These are phyloP conservation scores for Danio rerio DNA, from an alignment of 2,113 vertebrate genomes.

Conservation along the genomic window DNA sequence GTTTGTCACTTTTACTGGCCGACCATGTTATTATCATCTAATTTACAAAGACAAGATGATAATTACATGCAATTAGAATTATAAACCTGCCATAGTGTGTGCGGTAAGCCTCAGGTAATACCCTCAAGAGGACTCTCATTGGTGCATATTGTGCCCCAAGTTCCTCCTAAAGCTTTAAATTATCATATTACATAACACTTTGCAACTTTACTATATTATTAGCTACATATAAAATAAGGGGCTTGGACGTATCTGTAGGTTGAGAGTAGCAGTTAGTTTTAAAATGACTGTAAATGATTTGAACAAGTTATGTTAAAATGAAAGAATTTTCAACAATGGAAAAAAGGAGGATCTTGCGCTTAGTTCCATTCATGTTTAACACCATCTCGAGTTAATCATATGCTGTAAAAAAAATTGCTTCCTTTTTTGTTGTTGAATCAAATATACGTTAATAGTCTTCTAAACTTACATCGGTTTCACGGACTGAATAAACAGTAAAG, in stretches of 20 bases:
- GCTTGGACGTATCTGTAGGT: neutral
- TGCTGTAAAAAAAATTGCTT: too few species aligned
- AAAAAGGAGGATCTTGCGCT: too few species aligned
- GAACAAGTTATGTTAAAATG: neutral
- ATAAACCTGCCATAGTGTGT: slow-evolving; percentile 50
- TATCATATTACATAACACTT: slow-evolving; percentile 52
- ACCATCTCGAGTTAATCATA: too few species aligned
- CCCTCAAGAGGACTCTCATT: slow-evolving; percentile 34
- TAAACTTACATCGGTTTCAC: too few species aligned
- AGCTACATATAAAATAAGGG: slow-evolving; percentile 31
- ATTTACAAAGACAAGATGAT: slow-evolving; percentile 54
- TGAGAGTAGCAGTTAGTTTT: slow-evolving; percentile 18
- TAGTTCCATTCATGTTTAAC: too few species aligned
- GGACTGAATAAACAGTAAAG: too few species aligned
- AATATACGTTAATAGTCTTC: too few species aligned
- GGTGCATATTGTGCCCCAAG: slow-evolving; percentile 33
- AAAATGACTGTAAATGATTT: neutral
- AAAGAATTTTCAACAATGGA: too few species aligned
- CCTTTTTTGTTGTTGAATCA: too few species aligned
- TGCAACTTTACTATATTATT: slow-evolving; percentile 49
- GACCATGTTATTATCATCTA: slow-evolving; percentile 56
- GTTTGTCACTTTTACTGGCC: slow-evolving; percentile 56
- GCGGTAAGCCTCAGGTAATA: slow-evolving; percentile 40
- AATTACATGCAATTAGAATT: slow-evolving; percentile 58
- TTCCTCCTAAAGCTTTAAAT: slow-evolving; percentile 40